Base-by-base conservation (phyloP, 2,797 vertebrate genomes). In the Anguilla megastoma region DNA sequence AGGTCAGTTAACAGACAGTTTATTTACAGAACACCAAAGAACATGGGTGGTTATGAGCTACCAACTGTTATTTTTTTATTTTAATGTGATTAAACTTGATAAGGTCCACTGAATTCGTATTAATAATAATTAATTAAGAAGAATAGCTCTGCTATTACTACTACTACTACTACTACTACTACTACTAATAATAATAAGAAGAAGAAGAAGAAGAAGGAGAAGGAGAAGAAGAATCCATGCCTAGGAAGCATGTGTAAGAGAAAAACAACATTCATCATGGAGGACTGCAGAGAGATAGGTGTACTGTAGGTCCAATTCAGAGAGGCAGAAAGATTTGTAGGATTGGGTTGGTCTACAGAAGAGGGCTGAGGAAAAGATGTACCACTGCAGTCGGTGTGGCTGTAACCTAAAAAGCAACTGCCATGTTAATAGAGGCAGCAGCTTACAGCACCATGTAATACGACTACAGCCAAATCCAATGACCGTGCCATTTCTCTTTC, bases 331-430 rank as follows among this genome's bases (percentile, higher is more conserved):
- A 58, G 56, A 58, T 58, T 58, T 16, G 14, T 58, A 58, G 56
- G 14, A 58, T 18, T 58, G 14, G 56, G 12, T 58, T 58, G 16
- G 56, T 58, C 14, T 58, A 58, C 14, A 16, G 56, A 58, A 18
- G 16, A 58, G 56, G 56, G 56, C 56, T 58, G 14, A 58, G 56
- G 14, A 16, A 58, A 1, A 69, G 63, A 27, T 27, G n/a, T 69
- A 69, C 63, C 10, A 69, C n/a, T 27, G 63, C 24, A 10, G n/a
- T 69, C 12, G 14, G 18, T 36, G 33, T 36, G 63, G n/a, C 63
- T 69, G 24, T 69, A 69, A 69, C 86, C 92, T 88, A 90, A 88
- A 91, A 88, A 88, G 56, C 92, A 86, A 91, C 92, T 63, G 89
- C 91, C 92, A 90, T 80, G 83, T 10, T 52, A 84, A 50, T 12